A percentile compares a stretch with the other conserved stretches of the same genome.
These are phyloP conservation scores for Graphium colonna DNA, from an alignment of 2,888 invertebrate genomes.

Conservation along the genomic window DNA sequence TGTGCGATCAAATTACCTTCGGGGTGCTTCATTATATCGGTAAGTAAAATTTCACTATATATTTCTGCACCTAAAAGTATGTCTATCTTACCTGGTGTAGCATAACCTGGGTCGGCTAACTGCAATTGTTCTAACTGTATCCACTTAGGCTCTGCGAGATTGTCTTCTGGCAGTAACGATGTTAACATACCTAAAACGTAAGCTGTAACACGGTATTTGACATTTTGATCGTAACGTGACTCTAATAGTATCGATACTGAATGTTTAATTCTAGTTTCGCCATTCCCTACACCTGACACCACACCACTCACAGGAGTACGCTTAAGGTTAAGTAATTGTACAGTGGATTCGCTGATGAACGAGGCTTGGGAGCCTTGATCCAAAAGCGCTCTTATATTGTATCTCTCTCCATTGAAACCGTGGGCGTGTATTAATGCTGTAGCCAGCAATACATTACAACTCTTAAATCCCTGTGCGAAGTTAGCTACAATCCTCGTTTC, in stretches of 20 bases:
- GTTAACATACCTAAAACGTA: conserved; percentile 26
- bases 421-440: background rate
- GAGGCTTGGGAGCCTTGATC: conserved; percentile 27
- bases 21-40: background rate
- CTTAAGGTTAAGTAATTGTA: conserved; percentile 27
- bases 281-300: conserved; percentile 30
- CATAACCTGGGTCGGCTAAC: conserved; percentile 14
- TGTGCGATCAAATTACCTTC: conserved; percentile 21
- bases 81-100: background rate
- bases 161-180: conserved; percentile 22
- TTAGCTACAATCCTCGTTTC: background rate
- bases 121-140: conserved; percentile 20
- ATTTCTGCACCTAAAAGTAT: background rate
- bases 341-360: conserved; percentile 28
- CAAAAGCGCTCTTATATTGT: background rate
- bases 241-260: conserved; percentile 23
- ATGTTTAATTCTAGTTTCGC: conserved; percentile 21
- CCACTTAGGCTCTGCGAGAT: conserved; percentile 21
- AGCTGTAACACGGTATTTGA: conserved; percentile 25
- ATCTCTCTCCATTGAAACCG: background rate
- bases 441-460: background rate
- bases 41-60: background rate
- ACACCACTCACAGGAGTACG: conserved; percentile 22
- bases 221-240: conserved; percentile 19
- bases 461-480: background rate